Evolutionary conservation across 2,888 invertebrate species (phyloP), one percentile per base, ranked within the genome.

Genomic region (Lacanobia oleracea): DNA sequence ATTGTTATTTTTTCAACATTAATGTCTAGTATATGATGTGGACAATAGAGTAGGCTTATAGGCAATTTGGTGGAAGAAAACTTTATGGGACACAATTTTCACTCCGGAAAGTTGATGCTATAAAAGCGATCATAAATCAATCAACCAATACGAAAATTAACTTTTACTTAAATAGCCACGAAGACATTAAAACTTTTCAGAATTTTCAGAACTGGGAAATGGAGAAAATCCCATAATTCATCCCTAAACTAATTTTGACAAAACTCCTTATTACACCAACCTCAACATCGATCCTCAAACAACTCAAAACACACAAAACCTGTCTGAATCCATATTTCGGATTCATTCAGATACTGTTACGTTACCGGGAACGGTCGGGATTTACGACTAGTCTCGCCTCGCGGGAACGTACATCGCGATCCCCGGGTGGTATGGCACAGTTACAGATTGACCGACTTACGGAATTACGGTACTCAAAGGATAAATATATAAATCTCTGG

Each of bases 361-460:
- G 86, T 88, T 91, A 87, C 90, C 88, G 82, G 91, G 89, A 92
- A 87, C 83, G 75, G 27, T 37, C 73, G 72, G 88, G 86, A 91
- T 92, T 93, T 93, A 92, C 90, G 91, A 92, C 79, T 80, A 86
- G 86, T 79, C 80, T 72, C 72, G 59, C 79, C 79, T 72, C 72
- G 59, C 80, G 72, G 87, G 84, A 87, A 79, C 86, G 80, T 87
- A 85, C 86, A 81, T 87, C 82, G 81, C 81, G 59, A 77, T 61
- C 89, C 75, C 80, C 90, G 87, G 91, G 94, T 83, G 92, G 93
- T 87, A 89, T 94, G 94, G 86, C 95, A 93, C 94, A 91, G 88
- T 93, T 94, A 91, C 92, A 87, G 89, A 89, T 84, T 93, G 91
- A 93, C 94, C 93, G 88, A 93, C 74, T 87, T 83, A 76, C 65